Percentiles rank a stretch among this genome's conserved stretches.
Evolutionary conservation across 2,888 invertebrate species (phyloP).

Genomic region (Cactoblastis cactorum): DNA sequence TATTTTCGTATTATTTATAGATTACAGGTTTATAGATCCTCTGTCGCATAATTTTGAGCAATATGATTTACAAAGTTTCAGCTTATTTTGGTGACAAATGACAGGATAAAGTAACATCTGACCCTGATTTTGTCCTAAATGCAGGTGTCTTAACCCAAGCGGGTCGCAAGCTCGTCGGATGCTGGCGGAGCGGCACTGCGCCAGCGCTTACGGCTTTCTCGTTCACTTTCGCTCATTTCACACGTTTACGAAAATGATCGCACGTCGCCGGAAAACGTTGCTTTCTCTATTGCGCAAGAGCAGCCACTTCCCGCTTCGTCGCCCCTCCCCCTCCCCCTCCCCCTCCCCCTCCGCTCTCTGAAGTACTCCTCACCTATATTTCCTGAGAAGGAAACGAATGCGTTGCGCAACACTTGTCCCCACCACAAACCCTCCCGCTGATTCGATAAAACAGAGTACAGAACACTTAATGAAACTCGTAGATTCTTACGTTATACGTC

Average conservation of each 20-base stretch:
- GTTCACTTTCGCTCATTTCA: slow-evolving; percentile 75
- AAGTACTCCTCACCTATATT: slow-evolving; percentile 71
- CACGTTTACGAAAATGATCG: slow-evolving; percentile 76
- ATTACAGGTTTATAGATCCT: no score
- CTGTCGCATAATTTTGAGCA: no score
- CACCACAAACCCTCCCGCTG: slow-evolving; percentile 29
- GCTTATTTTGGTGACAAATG: no score
- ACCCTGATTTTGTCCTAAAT: no score
- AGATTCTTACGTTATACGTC: neutral
- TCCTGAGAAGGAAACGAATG: slow-evolving; percentile 61
- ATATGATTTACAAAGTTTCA: no score
- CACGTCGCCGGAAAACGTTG: slow-evolving; percentile 68
- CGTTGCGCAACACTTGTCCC: slow-evolving; percentile 59
- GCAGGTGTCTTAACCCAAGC: neutral
- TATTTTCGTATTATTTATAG: no score
- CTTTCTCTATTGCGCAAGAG: slow-evolving; percentile 75
- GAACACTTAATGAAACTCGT: neutral
- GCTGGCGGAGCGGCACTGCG: neutral
- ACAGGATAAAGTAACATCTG: no score
- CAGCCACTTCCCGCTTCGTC: slow-evolving; percentile 58
- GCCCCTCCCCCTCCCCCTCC: slow-evolving; percentile 40
- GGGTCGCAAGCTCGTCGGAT: neutral
- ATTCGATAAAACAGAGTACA: neutral
- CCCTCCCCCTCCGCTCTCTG: slow-evolving; percentile 24
- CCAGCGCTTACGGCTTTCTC: slow-evolving; percentile 44